Conservation (phyloP, 2,113 vertebrate species). For the Columba janthina region DNA sequence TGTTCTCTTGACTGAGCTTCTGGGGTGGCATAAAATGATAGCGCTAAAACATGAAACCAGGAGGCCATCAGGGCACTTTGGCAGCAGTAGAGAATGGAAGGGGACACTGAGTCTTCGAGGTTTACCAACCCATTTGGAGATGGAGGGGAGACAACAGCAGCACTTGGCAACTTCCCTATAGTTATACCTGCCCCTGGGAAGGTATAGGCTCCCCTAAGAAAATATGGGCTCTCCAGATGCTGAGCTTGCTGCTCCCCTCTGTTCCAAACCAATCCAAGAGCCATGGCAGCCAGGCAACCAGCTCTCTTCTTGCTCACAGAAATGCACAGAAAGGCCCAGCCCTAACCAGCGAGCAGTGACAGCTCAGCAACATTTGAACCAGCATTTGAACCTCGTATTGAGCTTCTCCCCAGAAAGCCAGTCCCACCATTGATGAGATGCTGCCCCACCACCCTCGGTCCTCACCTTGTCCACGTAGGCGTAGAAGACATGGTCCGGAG, state of each 20-base stretch:
- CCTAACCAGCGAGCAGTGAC: not conserved
- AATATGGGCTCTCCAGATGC: not conserved
- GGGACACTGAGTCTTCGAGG: rapidly evolving
- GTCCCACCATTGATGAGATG: rapidly evolving
- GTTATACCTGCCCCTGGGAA: not conserved
- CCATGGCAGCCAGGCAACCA: not conserved
- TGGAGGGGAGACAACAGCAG: not conserved
- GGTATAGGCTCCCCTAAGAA: not conserved
- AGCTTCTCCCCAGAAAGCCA: not conserved
- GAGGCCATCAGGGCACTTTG: not conserved
- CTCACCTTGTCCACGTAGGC: conserved; percentile 83
- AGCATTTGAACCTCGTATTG: not conserved
- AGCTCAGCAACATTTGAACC: not conserved
- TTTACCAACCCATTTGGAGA: not conserved
- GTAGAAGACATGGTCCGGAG: conserved; percentile 74
- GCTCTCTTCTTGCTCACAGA: not conserved
- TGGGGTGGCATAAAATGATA: not conserved
- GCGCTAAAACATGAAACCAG: not conserved
- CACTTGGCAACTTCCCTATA: not conserved
- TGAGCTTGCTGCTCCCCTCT: not conserved
- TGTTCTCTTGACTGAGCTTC: not conserved
- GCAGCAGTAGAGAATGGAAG: not conserved
- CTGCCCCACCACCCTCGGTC: not conserved
- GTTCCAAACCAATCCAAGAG: not conserved
- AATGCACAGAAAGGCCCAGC: not conserved